Conservation (phyloP, 2,113 vertebrate genomes). For the Sturnus vulgaris region DNA sequence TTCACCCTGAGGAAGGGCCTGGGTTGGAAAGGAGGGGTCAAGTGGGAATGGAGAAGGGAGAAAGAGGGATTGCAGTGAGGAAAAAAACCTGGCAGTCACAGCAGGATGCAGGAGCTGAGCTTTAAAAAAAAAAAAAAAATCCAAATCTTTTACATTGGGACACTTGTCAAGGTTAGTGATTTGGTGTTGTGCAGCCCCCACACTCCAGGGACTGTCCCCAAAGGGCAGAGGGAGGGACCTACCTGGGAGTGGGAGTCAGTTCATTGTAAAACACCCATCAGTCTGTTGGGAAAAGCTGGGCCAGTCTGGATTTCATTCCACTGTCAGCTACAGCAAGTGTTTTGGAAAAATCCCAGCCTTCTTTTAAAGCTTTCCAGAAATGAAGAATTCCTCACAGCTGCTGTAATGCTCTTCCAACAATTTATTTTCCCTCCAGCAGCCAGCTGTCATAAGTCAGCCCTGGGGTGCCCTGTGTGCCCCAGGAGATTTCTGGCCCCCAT, state of each 20-base stretch:
- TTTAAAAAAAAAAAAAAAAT: neutral
- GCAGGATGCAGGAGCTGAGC: neutral
- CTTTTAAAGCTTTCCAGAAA: neutral
- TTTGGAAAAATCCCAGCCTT: neutral
- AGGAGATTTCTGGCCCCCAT: rapidly evolving
- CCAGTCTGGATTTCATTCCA: neutral
- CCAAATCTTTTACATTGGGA: neutral
- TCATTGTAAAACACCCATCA: neutral
- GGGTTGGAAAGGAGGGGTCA: neutral
- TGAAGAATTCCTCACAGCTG: neutral
- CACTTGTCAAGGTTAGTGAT: neutral
- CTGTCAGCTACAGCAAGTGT: neutral
- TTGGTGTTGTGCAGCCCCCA: neutral
- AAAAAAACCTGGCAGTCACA: neutral
- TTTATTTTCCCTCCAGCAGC: neutral
- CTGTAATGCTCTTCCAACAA: neutral
- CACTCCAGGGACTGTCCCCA: neutral
- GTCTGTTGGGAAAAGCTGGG: neutral
- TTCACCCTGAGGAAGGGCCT: neutral
- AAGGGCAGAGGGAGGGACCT: neutral
- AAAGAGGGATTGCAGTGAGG: neutral
- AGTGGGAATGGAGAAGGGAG: neutral
- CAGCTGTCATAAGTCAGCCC: neutral
- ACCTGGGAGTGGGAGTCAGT: neutral
- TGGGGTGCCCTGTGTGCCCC: neutral